Evolutionary conservation across 2,113 vertebrate genomes (phyloP).

Genomic region (Colinus virginianus): DNA sequence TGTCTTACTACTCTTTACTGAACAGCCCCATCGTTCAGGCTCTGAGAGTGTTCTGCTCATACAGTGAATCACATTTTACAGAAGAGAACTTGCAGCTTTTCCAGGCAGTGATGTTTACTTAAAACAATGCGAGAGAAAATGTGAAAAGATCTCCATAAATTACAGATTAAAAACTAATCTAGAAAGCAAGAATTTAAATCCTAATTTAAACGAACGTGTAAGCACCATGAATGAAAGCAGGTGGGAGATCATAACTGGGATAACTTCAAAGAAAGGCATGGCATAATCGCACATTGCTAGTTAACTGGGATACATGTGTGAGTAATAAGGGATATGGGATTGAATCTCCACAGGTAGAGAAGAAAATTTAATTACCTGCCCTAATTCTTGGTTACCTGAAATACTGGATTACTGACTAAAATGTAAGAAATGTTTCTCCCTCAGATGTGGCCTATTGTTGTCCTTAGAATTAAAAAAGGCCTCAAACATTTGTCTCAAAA

Average conservation of each 20-base stretch:
- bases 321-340: not conserved
- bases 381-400: not conserved
- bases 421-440: not conserved
- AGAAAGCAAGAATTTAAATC: not conserved
- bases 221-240: not conserved
- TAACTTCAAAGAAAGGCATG: not conserved
- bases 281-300: not conserved
- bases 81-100: not conserved
- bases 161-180: not conserved
- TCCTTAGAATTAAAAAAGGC: not conserved
- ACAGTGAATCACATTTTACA: not conserved
- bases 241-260: not conserved
- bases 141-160: conserved; percentile 9
- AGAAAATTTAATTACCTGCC: not conserved
- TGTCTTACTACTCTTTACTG: not conserved
- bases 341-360: not conserved
- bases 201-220: not conserved
- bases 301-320: not conserved
- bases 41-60: not conserved
- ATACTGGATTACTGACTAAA: not conserved
- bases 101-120: not conserved
- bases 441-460: rapidly evolving
- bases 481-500: not conserved
- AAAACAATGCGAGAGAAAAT: not conserved
- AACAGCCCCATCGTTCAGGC: not conserved